These are phyloP conservation scores for Leucoraja ocellata DNA, from an alignment of 2,797 vertebrate genomes.

Conservation along the genomic window DNA sequence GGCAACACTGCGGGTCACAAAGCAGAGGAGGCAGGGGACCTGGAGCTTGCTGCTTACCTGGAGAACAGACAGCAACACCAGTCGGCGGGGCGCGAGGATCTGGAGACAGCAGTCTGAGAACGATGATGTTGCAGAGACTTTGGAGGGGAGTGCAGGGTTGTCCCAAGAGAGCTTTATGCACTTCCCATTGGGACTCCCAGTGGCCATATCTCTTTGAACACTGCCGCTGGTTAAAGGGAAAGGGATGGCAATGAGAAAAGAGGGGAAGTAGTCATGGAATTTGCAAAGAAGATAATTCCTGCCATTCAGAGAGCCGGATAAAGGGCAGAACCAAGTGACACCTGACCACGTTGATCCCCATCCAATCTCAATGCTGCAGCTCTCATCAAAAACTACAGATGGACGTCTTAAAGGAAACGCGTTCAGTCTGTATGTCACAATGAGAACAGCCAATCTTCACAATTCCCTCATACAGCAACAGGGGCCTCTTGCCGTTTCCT, in stretches of 20 bases:
- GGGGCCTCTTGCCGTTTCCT: neutral
- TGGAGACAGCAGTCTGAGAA: constrained; percentile 92
- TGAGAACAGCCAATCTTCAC: neutral
- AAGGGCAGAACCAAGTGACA: neutral
- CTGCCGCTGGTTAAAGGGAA: neutral
- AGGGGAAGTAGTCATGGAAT: neutral
- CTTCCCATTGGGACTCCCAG: neutral
- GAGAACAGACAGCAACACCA: constrained; percentile 64
- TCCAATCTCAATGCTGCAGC: neutral
- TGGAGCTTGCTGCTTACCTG: constrained; percentile 74
- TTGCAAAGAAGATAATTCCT: neutral
- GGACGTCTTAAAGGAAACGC: neutral
- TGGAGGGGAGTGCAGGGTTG: neutral
- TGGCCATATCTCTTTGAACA: neutral
- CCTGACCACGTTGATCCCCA: neutral
- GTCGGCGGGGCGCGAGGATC: constrained; percentile 69
- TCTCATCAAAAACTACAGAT: neutral
- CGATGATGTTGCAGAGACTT: neutral
- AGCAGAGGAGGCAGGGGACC: constrained; percentile 78
- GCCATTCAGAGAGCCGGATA: no score
- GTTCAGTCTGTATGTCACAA: neutral
- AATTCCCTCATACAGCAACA: neutral
- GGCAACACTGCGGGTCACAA: constrained; percentile 83
- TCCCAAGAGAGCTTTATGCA: neutral
- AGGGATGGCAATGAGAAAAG: neutral